Conservation (phyloP, 1,140 invertebrate species). For the Magallana gigas region DNA sequence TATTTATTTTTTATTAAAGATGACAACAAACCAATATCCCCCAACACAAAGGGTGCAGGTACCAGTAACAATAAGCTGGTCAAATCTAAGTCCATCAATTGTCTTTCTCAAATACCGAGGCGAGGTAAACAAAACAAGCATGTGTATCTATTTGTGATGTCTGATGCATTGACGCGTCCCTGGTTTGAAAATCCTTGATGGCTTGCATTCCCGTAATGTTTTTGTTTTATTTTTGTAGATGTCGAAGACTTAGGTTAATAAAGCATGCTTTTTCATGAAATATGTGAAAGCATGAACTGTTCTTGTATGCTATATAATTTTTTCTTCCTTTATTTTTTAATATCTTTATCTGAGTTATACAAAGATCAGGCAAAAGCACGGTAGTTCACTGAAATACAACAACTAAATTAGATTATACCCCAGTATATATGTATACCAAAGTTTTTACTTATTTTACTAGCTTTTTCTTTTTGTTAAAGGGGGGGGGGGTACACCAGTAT, state of each 20-base stretch:
- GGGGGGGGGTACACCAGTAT: too few species aligned
- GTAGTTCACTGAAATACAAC: too few species aligned
- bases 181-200: neutral
- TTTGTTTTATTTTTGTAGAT: constrained; percentile 17
- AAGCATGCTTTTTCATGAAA: constrained; percentile 10
- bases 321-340: too few species aligned
- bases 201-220: neutral
- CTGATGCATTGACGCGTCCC: neutral
- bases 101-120: constrained; percentile 66
- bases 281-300: constrained; percentile 3
- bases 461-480: too few species aligned
- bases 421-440: too few species aligned
- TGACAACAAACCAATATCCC: constrained; percentile 38
- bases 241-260: constrained; percentile 19
- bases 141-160: neutral
- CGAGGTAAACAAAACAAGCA: constrained; percentile 61
- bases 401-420: too few species aligned
- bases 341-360: too few species aligned
- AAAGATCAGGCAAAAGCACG: too few species aligned
- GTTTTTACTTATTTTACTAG: too few species aligned
- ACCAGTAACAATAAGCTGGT: constrained; percentile 55
- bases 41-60: constrained; percentile 20
- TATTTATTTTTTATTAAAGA: constrained; percentile 39
- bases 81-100: constrained; percentile 70
- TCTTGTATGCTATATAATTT: neutral